These are phyloP conservation scores for Athalia circularis DNA, from an alignment of 2,888 invertebrate species.

Conservation along the genomic window DNA sequence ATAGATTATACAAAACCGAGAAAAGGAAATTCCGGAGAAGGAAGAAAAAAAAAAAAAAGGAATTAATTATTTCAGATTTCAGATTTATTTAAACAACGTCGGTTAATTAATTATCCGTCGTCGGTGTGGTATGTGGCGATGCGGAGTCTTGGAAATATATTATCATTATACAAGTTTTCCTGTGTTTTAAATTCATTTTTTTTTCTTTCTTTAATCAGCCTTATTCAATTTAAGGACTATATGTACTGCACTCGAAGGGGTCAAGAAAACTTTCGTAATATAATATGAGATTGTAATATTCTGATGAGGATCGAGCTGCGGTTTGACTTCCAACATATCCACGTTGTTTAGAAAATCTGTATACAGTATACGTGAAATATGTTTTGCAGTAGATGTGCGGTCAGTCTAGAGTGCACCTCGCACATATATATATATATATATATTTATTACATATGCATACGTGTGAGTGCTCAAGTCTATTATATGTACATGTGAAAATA, in stretches of 20 bases:
- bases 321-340: conserved; percentile 17
- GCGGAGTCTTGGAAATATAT: too few species aligned
- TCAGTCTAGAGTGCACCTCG: conserved; percentile 26
- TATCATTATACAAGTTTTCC: too few species aligned
- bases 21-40: not conserved
- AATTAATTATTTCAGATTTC: too few species aligned
- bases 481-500: not conserved
- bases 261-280: not conserved
- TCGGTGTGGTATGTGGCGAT: too few species aligned
- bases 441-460: too few species aligned
- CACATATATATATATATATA: conserved; percentile 26
- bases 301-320: conserved; percentile 25
- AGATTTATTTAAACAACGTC: too few species aligned
- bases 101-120: too few species aligned
- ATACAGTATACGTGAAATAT: too few species aligned
- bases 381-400: conserved; percentile 35
- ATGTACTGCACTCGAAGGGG: too few species aligned
- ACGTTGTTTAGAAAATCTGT: conserved; percentile 25
- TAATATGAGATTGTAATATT: conserved; percentile 39
- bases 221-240: too few species aligned
- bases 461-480: too few species aligned
- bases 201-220: not conserved
- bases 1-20: not conserved
- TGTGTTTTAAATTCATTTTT: not conserved
- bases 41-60: not conserved